Evolutionary conservation across 2,113 vertebrate species (phyloP).

Genomic region (Hippopotamus amphibius): DNA sequence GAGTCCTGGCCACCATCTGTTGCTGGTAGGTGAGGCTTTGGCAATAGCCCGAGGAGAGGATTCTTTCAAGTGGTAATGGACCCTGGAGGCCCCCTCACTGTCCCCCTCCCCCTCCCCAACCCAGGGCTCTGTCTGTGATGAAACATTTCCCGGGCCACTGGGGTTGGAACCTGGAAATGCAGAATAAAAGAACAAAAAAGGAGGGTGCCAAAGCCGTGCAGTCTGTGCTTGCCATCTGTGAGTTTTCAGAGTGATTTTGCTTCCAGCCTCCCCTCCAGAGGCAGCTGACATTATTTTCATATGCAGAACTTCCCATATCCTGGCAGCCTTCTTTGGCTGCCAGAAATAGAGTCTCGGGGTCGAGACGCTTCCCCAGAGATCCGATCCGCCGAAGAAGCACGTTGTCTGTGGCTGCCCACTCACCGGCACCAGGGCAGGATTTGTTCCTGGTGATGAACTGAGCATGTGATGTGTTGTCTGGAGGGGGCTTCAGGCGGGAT

Average conservation of each 20-base stretch:
- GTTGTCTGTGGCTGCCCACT: neutral
- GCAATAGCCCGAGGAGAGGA: neutral
- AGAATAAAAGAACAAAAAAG: constrained; percentile 64
- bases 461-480: neutral
- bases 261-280: constrained; percentile 38
- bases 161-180: constrained; percentile 20
- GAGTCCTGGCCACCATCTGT: neutral
- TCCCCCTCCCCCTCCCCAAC: neutral
- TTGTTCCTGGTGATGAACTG: neutral
- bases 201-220: neutral
- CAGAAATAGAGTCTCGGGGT: constrained; percentile 42
- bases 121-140: neutral
- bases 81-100: neutral
- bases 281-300: constrained; percentile 40
- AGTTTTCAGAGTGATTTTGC: constrained; percentile 39
- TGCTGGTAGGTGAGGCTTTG: neutral
- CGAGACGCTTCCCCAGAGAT: constrained; percentile 32
- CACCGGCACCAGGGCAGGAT: neutral
- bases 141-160: neutral
- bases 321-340: neutral
- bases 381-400: neutral
- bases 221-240: constrained; percentile 61
- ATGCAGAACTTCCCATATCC: neutral
- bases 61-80: neutral
- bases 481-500: neutral